Percentiles rank a stretch among this genome's conserved stretches.
Evolutionary conservation across 2,113 vertebrate species (phyloP).

Genomic region (Myiagra hebetior): DNA sequence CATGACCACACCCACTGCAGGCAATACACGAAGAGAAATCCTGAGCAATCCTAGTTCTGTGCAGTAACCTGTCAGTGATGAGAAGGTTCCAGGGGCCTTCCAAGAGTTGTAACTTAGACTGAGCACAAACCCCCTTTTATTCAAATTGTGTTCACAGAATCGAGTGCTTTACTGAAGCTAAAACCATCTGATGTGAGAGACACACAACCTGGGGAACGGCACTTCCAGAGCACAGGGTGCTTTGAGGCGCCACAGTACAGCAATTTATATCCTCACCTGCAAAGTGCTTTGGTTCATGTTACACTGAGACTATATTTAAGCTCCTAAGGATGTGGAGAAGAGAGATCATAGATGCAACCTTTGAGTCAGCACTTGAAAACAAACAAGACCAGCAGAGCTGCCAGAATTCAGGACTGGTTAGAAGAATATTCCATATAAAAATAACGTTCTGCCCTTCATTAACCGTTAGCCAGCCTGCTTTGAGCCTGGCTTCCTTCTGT

Average conservation of each 20-base stretch:
- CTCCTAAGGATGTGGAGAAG: neutral
- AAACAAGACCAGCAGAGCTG: neutral
- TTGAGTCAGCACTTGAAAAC: neutral
- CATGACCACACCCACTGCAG: neutral
- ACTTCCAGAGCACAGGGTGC: neutral
- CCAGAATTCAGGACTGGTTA: neutral
- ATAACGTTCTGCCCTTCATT: neutral
- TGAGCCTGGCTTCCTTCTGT: neutral
- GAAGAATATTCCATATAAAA: neutral
- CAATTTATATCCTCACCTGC: neutral
- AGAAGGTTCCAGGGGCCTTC: neutral
- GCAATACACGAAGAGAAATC: neutral
- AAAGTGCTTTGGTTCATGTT: neutral
- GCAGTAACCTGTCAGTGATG: neutral
- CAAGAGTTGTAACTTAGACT: accelerated
- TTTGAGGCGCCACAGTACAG: neutral
- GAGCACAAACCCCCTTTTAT: neutral
- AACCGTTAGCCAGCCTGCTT: neutral
- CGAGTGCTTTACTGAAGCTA: neutral
- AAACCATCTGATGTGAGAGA: neutral
- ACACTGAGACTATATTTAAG: neutral
- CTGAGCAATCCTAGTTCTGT: too few species aligned
- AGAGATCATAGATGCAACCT: neutral
- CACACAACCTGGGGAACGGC: neutral
- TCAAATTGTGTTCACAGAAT: neutral